Evolutionary conservation across 2,113 vertebrate genomes (phyloP).

Genomic region (Hiodon alosoides): DNA sequence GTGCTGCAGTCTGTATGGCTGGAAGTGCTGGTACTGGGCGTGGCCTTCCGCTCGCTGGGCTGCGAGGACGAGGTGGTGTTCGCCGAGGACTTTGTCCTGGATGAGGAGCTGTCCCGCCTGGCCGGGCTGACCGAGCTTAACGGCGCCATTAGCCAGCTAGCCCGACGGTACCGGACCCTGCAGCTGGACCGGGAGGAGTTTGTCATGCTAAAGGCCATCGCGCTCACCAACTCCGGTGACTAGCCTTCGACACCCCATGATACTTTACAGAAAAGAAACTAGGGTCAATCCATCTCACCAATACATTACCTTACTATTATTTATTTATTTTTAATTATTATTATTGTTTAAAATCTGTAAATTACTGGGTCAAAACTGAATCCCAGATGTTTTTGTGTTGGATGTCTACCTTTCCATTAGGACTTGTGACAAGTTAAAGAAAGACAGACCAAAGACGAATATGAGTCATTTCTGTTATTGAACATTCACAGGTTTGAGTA

Average conservation of each 20-base stretch:
- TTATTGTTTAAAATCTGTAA: too few relatives aligned
- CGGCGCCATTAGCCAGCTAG: constrained; percentile 77
- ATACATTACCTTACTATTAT: background rate
- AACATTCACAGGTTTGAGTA: too few relatives aligned
- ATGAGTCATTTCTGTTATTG: too few relatives aligned
- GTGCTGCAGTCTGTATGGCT: constrained; percentile 88
- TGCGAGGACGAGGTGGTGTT: constrained; percentile 85
- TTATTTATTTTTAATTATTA: background rate
- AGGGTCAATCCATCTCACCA: background rate
- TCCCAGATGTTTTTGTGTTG: too few relatives aligned
- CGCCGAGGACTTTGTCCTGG: constrained; percentile 82
- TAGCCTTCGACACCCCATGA: background rate
- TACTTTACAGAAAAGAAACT: too few relatives aligned
- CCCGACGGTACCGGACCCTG: constrained; percentile 74
- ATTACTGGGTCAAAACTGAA: too few relatives aligned
- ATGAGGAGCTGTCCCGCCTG: constrained; percentile 79
- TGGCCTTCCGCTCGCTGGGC: constrained; percentile 80
- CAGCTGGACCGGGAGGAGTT: constrained; percentile 81
- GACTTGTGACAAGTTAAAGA: too few relatives aligned
- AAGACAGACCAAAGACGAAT: too few relatives aligned
- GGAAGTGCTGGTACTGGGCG: constrained; percentile 81
- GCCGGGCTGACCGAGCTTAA: constrained; percentile 81
- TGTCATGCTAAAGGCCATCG: constrained; percentile 81
- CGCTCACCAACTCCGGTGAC: constrained; percentile 83
- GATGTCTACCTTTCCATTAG: too few relatives aligned